Conservation (phyloP, 2,888 invertebrate genomes). For the Margaritifera margaritifera region DNA sequence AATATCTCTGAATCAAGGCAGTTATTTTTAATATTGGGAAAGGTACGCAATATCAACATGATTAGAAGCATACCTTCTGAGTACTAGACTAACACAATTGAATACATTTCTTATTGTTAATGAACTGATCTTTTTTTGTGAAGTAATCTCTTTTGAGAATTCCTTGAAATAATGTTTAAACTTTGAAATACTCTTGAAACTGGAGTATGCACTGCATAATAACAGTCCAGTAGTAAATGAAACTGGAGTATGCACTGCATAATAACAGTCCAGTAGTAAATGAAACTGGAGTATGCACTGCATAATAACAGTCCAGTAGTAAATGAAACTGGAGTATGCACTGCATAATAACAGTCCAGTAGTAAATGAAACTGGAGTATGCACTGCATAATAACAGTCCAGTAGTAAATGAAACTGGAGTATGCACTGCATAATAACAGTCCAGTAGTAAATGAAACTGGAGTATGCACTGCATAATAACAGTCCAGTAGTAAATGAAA, state of each 20-base stretch:
- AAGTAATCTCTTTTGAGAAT: no score
- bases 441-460: not conserved
- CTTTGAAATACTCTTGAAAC: no score
- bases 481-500: not conserved
- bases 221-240: not conserved
- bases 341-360: not conserved
- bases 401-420: not conserved
- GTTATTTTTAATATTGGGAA: no score
- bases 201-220: not conserved
- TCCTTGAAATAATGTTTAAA: no score
- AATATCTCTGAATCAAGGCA: no score
- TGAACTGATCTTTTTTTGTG: no score
- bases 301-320: not conserved
- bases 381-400: not conserved
- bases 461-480: not conserved
- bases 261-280: not conserved
- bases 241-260: not conserved
- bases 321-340: not conserved
- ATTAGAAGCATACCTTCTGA: no score
- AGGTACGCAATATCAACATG: no score
- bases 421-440: not conserved
- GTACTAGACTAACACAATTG: no score
- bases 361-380: not conserved
- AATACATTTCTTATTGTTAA: no score
- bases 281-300: not conserved